These are phyloP conservation scores for Lochmaea capreae DNA, from an alignment of 2,888 invertebrate genomes.

Conservation along the genomic window DNA sequence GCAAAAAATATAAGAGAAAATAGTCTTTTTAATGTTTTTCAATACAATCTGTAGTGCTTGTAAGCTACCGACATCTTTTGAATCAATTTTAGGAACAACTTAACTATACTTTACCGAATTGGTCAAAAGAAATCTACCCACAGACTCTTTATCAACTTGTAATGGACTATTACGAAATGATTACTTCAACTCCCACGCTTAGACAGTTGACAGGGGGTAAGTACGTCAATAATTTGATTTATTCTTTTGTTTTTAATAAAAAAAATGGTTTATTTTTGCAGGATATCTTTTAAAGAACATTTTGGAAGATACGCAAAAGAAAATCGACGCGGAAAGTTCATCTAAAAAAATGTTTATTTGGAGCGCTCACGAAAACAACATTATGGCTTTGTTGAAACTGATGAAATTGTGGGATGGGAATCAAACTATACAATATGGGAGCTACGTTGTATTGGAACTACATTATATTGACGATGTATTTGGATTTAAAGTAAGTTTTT, in stretches of 20 bases:
- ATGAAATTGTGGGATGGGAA: conserved; percentile 64
- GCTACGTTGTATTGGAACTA: conserved; percentile 56
- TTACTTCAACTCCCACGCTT: conserved; percentile 46
- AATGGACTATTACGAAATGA: conserved; percentile 56
- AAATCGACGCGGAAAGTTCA: conserved; percentile 46
- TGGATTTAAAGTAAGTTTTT: conserved; percentile 52
- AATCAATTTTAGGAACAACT: conserved; percentile 51
- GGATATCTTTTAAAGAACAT: conserved; percentile 53
- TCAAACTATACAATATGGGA: conserved; percentile 54
- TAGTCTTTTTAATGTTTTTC: no score
- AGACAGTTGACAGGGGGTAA: conserved; percentile 54
- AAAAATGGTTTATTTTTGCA: conserved; percentile 16
- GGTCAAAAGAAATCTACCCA: conserved; percentile 61
- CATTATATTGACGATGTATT: conserved; percentile 50
- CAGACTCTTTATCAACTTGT: conserved; percentile 57
- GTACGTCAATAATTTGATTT: neutral
- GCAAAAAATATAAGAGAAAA: no score
- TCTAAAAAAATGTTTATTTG: conserved; percentile 52
- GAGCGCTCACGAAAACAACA: conserved; percentile 55
- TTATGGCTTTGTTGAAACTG: conserved; percentile 66
- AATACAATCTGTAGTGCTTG: no score
- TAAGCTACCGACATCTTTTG: neutral
- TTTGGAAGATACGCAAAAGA: conserved; percentile 50
- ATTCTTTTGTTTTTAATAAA: no score
- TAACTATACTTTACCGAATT: conserved; percentile 61